Evolutionary conservation across 1,140 invertebrate genomes (phyloP).

Genomic region (Anastrepha obliqua): DNA sequence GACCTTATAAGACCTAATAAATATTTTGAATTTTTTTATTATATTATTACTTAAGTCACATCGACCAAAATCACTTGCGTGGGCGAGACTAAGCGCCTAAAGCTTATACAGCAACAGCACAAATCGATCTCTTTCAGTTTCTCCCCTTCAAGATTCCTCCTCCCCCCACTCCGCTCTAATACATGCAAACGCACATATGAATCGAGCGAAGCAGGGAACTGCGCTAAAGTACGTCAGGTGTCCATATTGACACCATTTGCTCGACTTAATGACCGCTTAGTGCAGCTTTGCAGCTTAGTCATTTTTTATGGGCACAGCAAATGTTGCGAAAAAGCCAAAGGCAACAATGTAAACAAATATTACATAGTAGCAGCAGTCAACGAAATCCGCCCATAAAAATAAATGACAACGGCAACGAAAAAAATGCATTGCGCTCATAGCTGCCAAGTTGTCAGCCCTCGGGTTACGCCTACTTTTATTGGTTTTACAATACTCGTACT

Average conservation of each 20-base stretch:
- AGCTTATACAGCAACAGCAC: too few species aligned
- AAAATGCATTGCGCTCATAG: neutral
- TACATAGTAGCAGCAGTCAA: neutral
- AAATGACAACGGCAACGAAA: neutral
- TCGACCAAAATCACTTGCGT: too few species aligned
- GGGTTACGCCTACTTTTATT: conserved; percentile 49
- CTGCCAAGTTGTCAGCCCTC: neutral
- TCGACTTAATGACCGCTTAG: conserved; percentile 40
- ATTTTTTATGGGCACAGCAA: conserved; percentile 42
- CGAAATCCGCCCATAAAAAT: conserved; percentile 49
- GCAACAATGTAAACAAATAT: neutral
- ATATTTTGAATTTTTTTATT: too few species aligned
- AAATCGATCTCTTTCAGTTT: too few species aligned
- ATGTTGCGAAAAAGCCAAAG: conserved; percentile 37
- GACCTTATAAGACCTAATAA: too few species aligned
- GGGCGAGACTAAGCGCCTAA: too few species aligned
- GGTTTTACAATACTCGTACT: conserved; percentile 40
- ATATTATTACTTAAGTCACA: too few species aligned
- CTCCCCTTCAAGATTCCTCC: too few species aligned
- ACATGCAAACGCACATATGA: neutral
- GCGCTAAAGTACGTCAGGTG: neutral
- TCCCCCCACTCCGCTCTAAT: neutral
- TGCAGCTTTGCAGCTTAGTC: conserved; percentile 29
- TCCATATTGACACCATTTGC: conserved; percentile 47
- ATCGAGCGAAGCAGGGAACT: too few species aligned